Conservation (phyloP, 2,888 invertebrate genomes). For the Dicyrtomina minuta region DNA sequence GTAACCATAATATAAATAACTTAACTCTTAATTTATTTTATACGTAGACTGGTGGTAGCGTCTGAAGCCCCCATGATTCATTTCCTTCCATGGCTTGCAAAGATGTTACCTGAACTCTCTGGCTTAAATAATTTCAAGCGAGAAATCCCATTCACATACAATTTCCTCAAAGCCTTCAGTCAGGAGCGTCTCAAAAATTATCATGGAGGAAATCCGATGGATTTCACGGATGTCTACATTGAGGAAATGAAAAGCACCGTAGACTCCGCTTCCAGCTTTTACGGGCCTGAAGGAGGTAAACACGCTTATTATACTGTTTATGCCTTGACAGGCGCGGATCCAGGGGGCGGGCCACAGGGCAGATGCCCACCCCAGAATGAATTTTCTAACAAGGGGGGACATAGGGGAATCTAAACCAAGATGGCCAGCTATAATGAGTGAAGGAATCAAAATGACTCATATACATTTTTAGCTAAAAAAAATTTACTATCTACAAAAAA, state of each 20-base stretch:
- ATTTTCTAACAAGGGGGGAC: too few relatives aligned
- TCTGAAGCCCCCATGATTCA: conserved; percentile 34
- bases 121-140: conserved; percentile 39
- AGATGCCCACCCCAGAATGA: too few relatives aligned
- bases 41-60: conserved; percentile 10
- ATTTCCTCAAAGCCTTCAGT: conserved; percentile 38
- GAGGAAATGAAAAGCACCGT: conserved; percentile 33
- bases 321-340: too few relatives aligned
- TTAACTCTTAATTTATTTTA: too few relatives aligned
- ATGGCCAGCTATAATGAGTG: too few relatives aligned
- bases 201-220: background rate
- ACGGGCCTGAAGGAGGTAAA: conserved; percentile 38
- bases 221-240: conserved; percentile 35
- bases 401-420: too few relatives aligned
- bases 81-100: conserved; percentile 41
- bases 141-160: conserved; percentile 37
- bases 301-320: too few relatives aligned
- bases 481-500: too few relatives aligned
- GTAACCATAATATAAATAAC: too few relatives aligned
- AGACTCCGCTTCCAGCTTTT: conserved; percentile 38
- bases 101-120: conserved; percentile 35
- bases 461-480: too few relatives aligned
- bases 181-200: conserved; percentile 10
- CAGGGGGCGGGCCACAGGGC: too few relatives aligned
- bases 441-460: too few relatives aligned